Base-by-base conservation (phyloP, 2,113 vertebrate genomes). In the Ictalurus furcatus region DNA sequence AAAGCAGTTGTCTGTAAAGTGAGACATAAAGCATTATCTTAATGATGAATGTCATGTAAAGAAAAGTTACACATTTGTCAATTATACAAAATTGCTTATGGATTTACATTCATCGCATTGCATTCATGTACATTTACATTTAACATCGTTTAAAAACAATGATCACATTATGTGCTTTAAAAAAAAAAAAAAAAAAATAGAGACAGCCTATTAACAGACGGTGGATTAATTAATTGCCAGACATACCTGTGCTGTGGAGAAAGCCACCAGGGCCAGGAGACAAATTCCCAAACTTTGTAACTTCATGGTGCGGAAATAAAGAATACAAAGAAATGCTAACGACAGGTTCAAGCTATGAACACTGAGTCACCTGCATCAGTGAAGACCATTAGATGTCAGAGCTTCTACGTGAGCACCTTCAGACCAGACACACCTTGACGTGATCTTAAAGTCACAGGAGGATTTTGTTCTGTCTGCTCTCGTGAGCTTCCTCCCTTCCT, bases 271-370 rank as follows among this genome's bases (percentile, higher is more conserved):
- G 25, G 67, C 61, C 61, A 81, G 17, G 14, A 85, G 6, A 3
- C 23, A 56, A 23, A 71, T 30, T 58, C 44, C 76, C 23, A 23
- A 3, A 21, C 7, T 48, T 12, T 11, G 52, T 56, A 52, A 3
- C 61, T 44, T 59, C 88, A 81, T 89, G 44, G 23, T 37, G 54
- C 59, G n/a, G n/a, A 86, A 63, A 63, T 25, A 21, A 37, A 86
- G 11, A 25, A 6, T 0, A 0, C 9, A 40, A 78, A 44, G 37
- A 48, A 48, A 52, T n/a, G 12, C 30, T 59, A 34, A 34, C 19
- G 30, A 59, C 21, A 12, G 40, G 40, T 54, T 85, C 11, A 3
- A 3, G 65, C 3, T 54, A 9, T 16, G 19, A 79, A n/a, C 1
- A 52, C 44, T 16, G 76, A 79, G 13, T 0, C 44, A 28, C 12